phyloP scores from a whole-genome alignment of 1,140 invertebrate species.

The Penaeus chinensis region DNA sequence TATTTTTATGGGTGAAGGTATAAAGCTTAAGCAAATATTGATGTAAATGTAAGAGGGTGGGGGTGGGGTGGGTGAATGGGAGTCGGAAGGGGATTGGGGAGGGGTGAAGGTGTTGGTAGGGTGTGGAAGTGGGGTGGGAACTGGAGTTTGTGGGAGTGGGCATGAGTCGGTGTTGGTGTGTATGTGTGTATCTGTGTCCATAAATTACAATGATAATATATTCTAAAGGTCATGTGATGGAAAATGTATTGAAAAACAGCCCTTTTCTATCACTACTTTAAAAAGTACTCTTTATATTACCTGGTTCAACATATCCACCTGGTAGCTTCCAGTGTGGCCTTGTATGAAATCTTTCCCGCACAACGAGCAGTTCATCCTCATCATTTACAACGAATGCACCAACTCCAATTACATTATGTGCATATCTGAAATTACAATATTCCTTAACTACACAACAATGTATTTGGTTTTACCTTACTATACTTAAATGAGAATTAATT shows the following conservation, averaged over 20 bases:
- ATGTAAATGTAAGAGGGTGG: neutral
- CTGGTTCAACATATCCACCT: slow-evolving; percentile 88
- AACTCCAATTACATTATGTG: slow-evolving; percentile 89
- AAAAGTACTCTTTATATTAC: slow-evolving; percentile 68
- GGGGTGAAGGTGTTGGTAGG: neutral
- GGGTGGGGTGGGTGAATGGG: neutral
- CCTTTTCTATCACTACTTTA: neutral
- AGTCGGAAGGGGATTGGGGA: neutral
- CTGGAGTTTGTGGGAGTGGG: neutral
- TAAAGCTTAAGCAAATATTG: neutral
- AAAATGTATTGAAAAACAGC: too few relatives aligned
- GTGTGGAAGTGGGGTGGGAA: neutral
- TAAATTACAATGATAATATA: neutral
- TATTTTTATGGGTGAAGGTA: neutral
- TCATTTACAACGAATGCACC: slow-evolving; percentile 87
- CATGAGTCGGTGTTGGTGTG: neutral
- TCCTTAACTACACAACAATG: neutral
- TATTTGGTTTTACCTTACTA: neutral
- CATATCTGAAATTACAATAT: slow-evolving; percentile 69
- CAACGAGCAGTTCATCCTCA: slow-evolving; percentile 79
- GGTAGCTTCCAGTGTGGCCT: slow-evolving; percentile 86
- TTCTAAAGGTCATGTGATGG: too few relatives aligned
- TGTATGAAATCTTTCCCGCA: slow-evolving; percentile 79
- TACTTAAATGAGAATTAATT: too few relatives aligned
- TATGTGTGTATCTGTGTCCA: neutral